Evolutionary conservation across 2,797 vertebrate genomes (phyloP), one percentile per base, ranked within the genome.

Genomic region (Okamejei kenojei): DNA sequence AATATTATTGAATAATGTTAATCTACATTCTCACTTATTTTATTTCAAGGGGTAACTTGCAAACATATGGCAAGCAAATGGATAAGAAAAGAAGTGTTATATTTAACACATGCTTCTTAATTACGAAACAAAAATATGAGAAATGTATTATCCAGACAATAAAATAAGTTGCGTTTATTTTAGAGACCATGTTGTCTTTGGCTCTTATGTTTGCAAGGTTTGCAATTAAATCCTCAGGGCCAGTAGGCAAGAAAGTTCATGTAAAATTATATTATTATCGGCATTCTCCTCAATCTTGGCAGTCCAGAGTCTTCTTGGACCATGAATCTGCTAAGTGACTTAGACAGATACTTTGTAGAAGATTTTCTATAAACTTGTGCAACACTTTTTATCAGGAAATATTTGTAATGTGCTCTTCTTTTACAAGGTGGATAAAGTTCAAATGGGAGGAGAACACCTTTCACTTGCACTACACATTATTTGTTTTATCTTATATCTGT

Each of bases 161-260:
- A 90, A 84, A 90, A 38, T 32, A 90, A 38, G 71, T 91, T 74
- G 68, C 58, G 3, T 71, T 71, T 21, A 90, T 90, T 38, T 90
- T 26, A 45, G 21, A 91, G 35, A 45, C 26, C 29, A 9, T 91
- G 88, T 17, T 6, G 88, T 9, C 32, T 38, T 73, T 91, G 21
- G 32, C 68, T 73, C 19, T 73, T 9, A 11, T 68, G 86, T 71
- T 90, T 71, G 21, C 2, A 73, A 45, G 38, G 88, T 65, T 3
- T 23, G 9, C 35, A 17, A 73, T 73, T 3, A 35, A 86, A 13
- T 32, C 65, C 68, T 73, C 23, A 26, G 65, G 88, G 21, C 11
- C 65, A 73, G 7, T 91, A 17, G 21, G 73, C 3, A 1, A 91
- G 26, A 73, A 73, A 38, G 5, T 21, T 65, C 35, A 26, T 0